Base-by-base conservation (phyloP, 2,888 invertebrate genomes). In the Euplagia quadripunctaria region DNA sequence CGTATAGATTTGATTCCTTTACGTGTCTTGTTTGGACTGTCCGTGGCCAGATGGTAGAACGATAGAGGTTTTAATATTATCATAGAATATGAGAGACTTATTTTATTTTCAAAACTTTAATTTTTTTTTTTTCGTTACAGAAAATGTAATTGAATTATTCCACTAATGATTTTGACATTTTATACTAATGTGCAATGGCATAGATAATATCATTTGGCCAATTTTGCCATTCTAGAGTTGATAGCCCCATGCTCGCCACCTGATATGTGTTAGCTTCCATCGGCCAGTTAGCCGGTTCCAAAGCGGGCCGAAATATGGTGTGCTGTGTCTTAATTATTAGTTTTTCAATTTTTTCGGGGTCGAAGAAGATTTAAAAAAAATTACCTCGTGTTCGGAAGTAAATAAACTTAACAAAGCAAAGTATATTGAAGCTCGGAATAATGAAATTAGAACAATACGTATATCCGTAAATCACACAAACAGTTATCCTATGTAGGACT, bases 1-100 rank as follows among this genome's bases (percentile, higher is more conserved):
- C 88, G 89, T 86, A 88, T 89, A 87, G 89, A 89, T 91, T 84
- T 85, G 85, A 84, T 84, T 83, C 80, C 73, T 67, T 82, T 79
- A 79, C 85, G 85, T 84, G 84, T 83, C 83, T 85, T 82, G 82
- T 84, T 83, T 80, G 66, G 65, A 63, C 65, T 42, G 64, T 68
- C 43, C 61, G 55, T 46, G 42, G 43, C 49, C 51, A 66, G 31
- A 66, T 66, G 66, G 66, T 5, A 51, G 11, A 31, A 51, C 41
- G 14, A 16, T 41, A 14, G 17, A 41, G 51, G 17, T 41, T 64
- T 31, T 66, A 66, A 66, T 66, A 31, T 66, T 11, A 17, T 17
- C 5, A 5, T 41, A 1, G 17, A 51, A 51, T 66, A 11, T 17
- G 17, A 17, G 7, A 9, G 16, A 49, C 2, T 1, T 20, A 6